Evolutionary conservation across 2,113 vertebrate genomes (phyloP).

Genomic region (Lynx canadensis): DNA sequence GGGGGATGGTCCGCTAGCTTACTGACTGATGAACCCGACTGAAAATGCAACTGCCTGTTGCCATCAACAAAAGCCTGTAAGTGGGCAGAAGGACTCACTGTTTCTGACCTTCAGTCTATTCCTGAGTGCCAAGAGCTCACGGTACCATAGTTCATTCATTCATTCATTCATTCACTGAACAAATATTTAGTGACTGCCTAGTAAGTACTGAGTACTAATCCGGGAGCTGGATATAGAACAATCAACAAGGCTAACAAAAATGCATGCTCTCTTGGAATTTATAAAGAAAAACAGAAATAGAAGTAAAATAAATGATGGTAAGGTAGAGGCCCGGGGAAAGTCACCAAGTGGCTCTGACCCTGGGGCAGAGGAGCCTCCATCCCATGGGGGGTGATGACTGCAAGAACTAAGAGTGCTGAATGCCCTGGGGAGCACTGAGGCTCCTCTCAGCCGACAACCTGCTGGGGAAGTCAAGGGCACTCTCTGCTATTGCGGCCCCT

Average conservation of each 20-base stretch:
- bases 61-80: not conserved
- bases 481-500: rapidly evolving
- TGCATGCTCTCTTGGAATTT: not conserved
- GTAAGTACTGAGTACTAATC: no score
- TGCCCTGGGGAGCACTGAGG: not conserved
- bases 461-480: not conserved
- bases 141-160: not conserved
- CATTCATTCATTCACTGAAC: not conserved
- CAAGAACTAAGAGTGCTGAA: not conserved
- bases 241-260: not conserved
- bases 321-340: not conserved
- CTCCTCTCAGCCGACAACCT: not conserved
- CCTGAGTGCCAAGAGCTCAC: not conserved
- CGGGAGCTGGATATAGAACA: not conserved
- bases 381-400: not conserved
- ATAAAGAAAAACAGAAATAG: not conserved
- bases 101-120: not conserved
- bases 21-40: not conserved
- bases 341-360: no score
- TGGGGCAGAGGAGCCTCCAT: not conserved
- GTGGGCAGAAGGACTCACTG: not conserved
- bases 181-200: not conserved
- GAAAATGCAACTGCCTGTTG: not conserved
- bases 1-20: not conserved
- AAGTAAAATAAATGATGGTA: not conserved